These are phyloP conservation scores for Craseonycteris thonglongyai DNA, from an alignment of 2,113 vertebrate species.

Conservation along the genomic window DNA sequence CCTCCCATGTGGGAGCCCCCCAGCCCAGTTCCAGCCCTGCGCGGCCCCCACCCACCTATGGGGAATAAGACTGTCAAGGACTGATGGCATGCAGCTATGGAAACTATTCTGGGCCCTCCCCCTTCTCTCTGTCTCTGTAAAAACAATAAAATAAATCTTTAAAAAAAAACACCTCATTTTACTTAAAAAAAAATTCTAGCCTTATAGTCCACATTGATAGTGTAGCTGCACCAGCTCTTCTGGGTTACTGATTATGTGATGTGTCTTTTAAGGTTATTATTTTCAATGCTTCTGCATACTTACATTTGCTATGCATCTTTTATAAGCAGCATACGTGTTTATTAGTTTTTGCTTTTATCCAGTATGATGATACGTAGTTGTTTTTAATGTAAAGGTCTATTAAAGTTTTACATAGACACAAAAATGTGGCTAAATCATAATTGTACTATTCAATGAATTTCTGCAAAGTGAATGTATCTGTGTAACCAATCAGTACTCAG, in stretches of 20 bases:
- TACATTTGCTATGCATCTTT: not conserved
- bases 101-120: too few relatives aligned
- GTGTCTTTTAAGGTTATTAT: not conserved
- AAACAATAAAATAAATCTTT: too few relatives aligned
- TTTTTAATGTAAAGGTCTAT: not conserved
- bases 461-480: not conserved
- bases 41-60: too few relatives aligned
- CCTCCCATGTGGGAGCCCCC: too few relatives aligned
- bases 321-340: not conserved
- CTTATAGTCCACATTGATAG: not conserved
- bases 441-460: not conserved
- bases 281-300: not conserved
- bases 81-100: too few relatives aligned
- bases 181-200: not conserved
- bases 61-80: too few relatives aligned
- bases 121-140: too few relatives aligned
- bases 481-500: not conserved
- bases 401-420: not conserved
- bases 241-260: not conserved
- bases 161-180: too few relatives aligned
- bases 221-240: not conserved
- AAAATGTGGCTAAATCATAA: not conserved
- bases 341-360: not conserved
- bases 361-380: too few relatives aligned
- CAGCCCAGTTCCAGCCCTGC: too few relatives aligned